These are phyloP conservation scores for Nycticebus coucang DNA, from an alignment of 2,113 vertebrate species.

Conservation along the genomic window DNA sequence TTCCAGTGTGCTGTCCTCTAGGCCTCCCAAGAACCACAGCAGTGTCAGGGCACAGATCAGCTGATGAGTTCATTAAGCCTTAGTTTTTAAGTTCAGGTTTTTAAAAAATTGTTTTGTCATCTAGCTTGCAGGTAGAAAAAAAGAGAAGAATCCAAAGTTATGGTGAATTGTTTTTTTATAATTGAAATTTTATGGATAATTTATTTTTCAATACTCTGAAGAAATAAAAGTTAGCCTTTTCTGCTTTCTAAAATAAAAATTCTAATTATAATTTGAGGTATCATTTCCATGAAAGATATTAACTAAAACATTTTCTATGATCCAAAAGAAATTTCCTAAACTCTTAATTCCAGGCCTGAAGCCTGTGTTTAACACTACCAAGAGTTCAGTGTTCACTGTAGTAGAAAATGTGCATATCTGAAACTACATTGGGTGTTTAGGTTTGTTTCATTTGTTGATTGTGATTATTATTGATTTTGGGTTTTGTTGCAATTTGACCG, in stretches of 20 bases:
- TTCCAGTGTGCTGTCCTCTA: not conserved
- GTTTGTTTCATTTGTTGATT: constrained; percentile 38
- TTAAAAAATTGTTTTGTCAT: constrained; percentile 14
- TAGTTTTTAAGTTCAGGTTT: constrained; percentile 32
- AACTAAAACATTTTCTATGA: constrained; percentile 7
- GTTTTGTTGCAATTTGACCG: too few relatives aligned
- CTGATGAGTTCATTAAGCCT: not conserved
- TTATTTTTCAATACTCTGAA: constrained; percentile 29
- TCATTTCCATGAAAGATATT: not conserved
- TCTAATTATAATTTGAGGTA: not conserved
- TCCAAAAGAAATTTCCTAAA: constrained; percentile 21
- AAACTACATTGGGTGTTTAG: not conserved
- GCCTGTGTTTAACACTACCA: not conserved
- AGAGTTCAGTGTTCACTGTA: not conserved
- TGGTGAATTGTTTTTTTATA: not conserved
- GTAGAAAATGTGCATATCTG: not conserved
- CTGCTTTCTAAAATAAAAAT: constrained; percentile 16
- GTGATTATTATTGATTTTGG: constrained; percentile 3
- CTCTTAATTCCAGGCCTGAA: constrained; percentile 3
- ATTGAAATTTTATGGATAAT: not conserved
- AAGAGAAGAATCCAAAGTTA: not conserved
- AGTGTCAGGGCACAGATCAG: not conserved
- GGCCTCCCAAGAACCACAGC: not conserved
- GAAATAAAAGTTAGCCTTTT: constrained; percentile 34
- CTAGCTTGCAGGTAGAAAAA: not conserved